Evolutionary conservation across 2,797 vertebrate species (phyloP).

Genomic region (Anguilla marmorata): DNA sequence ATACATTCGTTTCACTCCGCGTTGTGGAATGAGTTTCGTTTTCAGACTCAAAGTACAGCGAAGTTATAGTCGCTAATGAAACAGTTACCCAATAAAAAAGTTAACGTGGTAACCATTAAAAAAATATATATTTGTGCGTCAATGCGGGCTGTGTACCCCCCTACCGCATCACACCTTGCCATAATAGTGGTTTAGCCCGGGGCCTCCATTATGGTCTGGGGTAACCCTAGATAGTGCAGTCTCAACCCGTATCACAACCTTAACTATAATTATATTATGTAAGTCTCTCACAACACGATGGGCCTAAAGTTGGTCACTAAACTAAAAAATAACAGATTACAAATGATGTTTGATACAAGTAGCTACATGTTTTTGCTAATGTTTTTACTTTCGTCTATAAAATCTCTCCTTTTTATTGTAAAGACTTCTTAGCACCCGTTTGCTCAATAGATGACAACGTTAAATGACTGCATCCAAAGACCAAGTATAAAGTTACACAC

Average conservation of each 20-base stretch:
- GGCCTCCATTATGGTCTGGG: too few relatives aligned
- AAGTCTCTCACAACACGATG: too few relatives aligned
- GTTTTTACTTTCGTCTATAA: too few relatives aligned
- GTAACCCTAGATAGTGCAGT: too few relatives aligned
- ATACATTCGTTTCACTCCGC: not conserved
- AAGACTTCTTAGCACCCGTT: not conserved
- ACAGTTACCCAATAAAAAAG: not conserved
- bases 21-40: not conserved
- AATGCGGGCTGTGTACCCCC: not conserved
- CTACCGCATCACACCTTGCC: not conserved
- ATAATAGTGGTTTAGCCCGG: not conserved
- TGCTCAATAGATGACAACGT: not conserved
- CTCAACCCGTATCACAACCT: too few relatives aligned
- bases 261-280: too few relatives aligned
- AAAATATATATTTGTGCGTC: not conserved
- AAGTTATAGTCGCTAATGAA: not conserved
- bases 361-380: too few relatives aligned
- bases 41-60: not conserved
- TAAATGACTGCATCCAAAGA: not conserved
- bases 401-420: not conserved
- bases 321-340: too few relatives aligned
- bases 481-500: not conserved
- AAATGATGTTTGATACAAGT: too few relatives aligned
- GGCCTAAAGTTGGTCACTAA: too few relatives aligned
- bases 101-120: not conserved